Base-by-base conservation (phyloP, 2,888 invertebrate species). In the Caenorhabditis virilis region DNA sequence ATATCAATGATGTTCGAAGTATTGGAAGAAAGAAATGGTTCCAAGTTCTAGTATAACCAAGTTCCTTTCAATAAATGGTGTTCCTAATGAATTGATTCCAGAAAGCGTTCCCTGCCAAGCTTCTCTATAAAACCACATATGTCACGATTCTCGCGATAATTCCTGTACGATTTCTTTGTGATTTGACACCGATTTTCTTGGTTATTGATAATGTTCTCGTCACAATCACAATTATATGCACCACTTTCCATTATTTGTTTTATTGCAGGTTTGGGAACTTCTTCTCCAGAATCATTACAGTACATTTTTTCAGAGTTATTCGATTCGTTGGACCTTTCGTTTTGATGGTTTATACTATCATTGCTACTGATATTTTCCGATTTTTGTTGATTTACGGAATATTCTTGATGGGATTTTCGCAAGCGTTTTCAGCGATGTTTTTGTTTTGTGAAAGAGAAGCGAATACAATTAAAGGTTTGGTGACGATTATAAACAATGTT, bases 261-360 rank as follows among this genome's bases (percentile, higher is more conserved):
- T 73, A 61, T 25, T 67, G 59, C 36, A 49, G 54, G 54, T 22
- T 22, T 23, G 20, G 20, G 20, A 45, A 22, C 45, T 45, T 45
- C 22, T 20, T 18, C n/a, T 46, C 27, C 27, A 11, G 27, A 6
- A 6, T 9, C 25, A n/a, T n/a, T 43, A 9, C n/a, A n/a, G n/a
- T n/a, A n/a, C n/a, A n/a, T n/a, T n/a, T 16, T 75, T 39, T 45
- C 71, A 75, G 55, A 55, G 78, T 62, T 61, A 74, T 55, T 48
- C 67, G 54, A 25, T 76, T 95, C 0, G 94, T 97, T 2, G 95
- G 95, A 2, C 95, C 97, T 0, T 97, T 97, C 88, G 95, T 97
- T 20, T 93, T 95, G 76, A 97, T 97, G 95, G 94, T 97, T 78
- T 97, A 97, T 86, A 89, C 94, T 69, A 97, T 97, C 94, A 91